Conservation (phyloP, 1,140 invertebrate species). For the Pemphigus obesinymphae region DNA sequence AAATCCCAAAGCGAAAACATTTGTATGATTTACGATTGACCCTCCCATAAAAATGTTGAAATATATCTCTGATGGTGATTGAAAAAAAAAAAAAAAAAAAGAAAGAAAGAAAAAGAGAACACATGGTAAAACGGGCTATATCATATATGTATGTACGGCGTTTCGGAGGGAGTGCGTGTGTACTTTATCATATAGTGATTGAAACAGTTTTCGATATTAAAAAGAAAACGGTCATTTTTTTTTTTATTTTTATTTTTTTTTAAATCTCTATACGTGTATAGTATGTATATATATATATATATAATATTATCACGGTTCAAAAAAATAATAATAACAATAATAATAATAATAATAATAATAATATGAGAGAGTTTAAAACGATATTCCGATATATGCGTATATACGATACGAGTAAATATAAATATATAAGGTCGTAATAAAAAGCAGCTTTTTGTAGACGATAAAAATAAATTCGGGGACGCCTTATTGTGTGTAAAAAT, state of each 20-base stretch:
- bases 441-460: constrained; percentile 40
- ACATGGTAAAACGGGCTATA: constrained; percentile 2
- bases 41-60: constrained; percentile 8
- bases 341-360: not conserved
- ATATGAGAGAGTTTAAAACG: constrained; percentile 1
- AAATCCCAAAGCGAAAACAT: constrained; percentile 5
- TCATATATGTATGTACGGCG: no score
- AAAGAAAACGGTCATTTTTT: constrained; percentile 26
- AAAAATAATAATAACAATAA: not conserved
- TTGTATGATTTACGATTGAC: constrained; percentile 37
- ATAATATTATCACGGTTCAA: not conserved
- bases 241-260: no score
- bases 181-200: not conserved
- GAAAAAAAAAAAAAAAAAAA: not conserved
- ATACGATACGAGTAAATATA: constrained; percentile 36
- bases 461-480: constrained; percentile 38
- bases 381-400: constrained; percentile 33
- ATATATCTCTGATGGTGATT: not conserved
- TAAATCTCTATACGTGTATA: not conserved
- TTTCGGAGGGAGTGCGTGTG: not conserved
- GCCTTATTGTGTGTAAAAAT: constrained; percentile 42
- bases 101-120: not conserved
- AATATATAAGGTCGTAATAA: constrained; percentile 34
- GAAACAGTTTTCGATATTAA: constrained; percentile 32
- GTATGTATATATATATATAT: not conserved